Conservation (phyloP, 2,797 vertebrate species). For the Limnodromus scolopaceus region DNA sequence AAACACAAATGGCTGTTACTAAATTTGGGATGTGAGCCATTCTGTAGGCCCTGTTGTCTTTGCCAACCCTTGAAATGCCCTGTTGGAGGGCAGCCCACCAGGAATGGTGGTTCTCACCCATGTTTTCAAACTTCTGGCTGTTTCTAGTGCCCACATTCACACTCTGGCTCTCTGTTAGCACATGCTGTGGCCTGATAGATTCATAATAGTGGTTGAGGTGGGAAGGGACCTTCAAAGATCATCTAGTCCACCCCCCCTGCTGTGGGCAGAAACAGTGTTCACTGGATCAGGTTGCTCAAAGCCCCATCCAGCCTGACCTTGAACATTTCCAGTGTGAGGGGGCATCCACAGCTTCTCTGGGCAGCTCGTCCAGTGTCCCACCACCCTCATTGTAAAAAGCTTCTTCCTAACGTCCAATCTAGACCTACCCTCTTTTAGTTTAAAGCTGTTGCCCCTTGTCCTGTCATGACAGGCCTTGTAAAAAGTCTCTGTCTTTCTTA, state of each 20-base stretch:
- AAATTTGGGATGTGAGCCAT: background rate
- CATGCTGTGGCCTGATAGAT: fast-evolving
- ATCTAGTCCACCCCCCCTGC: fast-evolving
- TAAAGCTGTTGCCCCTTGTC: background rate
- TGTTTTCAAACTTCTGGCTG: background rate
- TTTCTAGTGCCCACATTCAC: background rate
- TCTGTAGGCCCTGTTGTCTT: background rate
- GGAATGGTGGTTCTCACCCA: background rate
- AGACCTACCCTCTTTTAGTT: background rate
- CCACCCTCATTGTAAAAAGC: background rate
- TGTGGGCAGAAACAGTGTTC: fast-evolving
- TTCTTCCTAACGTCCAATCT: background rate
- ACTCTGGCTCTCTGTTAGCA: background rate
- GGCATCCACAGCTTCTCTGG: background rate
- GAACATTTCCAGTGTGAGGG: background rate
- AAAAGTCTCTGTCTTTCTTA: background rate
- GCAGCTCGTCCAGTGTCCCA: no score
- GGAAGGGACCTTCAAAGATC: background rate
- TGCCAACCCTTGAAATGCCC: background rate
- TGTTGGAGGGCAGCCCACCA: background rate
- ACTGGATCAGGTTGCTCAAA: background rate
- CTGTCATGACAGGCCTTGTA: fast-evolving
- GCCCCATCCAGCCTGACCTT: fast-evolving
- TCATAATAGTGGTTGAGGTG: background rate
- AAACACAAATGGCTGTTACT: background rate